Evolutionary conservation across 2,113 vertebrate genomes (phyloP), one percentile per base, ranked within the genome.

Genomic region (Ophiodon elongatus): DNA sequence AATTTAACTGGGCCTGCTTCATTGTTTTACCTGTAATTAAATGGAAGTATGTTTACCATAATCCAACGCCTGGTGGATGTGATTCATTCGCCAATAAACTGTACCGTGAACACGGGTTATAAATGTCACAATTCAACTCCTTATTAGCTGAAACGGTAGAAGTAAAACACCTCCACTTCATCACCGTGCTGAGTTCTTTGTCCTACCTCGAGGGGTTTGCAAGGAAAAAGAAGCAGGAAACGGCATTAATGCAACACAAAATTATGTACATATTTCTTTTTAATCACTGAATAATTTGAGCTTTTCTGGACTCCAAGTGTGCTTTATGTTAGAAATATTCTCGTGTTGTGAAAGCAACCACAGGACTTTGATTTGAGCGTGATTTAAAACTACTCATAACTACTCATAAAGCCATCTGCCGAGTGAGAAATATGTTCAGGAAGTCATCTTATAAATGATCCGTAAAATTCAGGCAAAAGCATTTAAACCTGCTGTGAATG

Each of bases 11-110:
- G 31, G 43, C 29, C 4, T 10, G 39, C 52, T n/a, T 35, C 39
- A 73, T 70, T 17, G 47, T 60, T 86, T 63, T 23, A 43, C 71
- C 47, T 72, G 25, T 63, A 85, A 90, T 87, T 83, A 81, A 75
- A 75, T 19, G 33, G 64, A 81, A 78, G 72, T 76, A 41, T 39
- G 13, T 71, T 79, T 31, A 57, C 35, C 29, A 37, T 75, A 37
- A 73, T 60, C 31, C 60, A 62, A n/a, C 33, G 71, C 47, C 50
- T 37, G 4, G 0, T 11, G 39, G 65, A 67, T 31, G 59, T 35
- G 65, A 84, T 37, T 27, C 63, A 78, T 39, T 52, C n/a, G 45
- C 13, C 60, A 29, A 47, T 31, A n/a, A 70, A 62, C 9, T 35
- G 19, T 8, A 39, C 60, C 2, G 35, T 67, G 15, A 75, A 75